Evolutionary conservation across 2,888 invertebrate genomes (phyloP), one percentile per base, ranked within the genome.

Genomic region (Zygaena filipendulae): DNA sequence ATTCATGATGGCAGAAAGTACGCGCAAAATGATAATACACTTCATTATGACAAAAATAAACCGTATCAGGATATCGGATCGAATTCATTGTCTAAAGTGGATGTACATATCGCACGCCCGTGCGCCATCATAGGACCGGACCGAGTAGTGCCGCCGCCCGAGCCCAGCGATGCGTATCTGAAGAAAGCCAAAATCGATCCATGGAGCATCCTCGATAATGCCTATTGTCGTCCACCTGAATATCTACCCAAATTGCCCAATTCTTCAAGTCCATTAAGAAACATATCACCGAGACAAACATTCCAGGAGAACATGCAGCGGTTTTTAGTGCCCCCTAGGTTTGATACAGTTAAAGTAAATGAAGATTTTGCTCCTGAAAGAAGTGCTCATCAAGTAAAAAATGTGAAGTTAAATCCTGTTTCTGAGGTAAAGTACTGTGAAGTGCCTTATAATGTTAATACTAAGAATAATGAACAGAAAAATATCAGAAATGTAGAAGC

Each of bases 271-370:
- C 67, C 67, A 28, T 48, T 61, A 34, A 60, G 74, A 52, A 79
- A 80, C 59, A 80, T 80, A 62, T 81, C 81, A 43, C 81, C 81
- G 19, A 61, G 81, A 59, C 79, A 79, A 59, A 80, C 80, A 59
- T 81, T 70, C 60, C 81, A 80, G 58, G 81, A 81, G 49, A 79
- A 80, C 35, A 81, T 80, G 80, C 75, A 62, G 41, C 64, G 80
- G 35, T 68, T 80, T 26, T 68, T 74, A 60, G 69, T 81, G 39
- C 70, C 75, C 21, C 72, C 77, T 20, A 54, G 59, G 25, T 72
- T 66, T 40, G 68, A 50, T 43, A 48, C 66, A 18, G 38, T 51
- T 10, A 72, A 72, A 51, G 45, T 51, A 40, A 59, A 49, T 57
- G 69, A 72, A 38, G 67, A 71, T 35, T 58, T 49, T 43, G 38